phyloP scores from a whole-genome alignment of 2,797 vertebrate genomes.

The Hydrophis major region DNA sequence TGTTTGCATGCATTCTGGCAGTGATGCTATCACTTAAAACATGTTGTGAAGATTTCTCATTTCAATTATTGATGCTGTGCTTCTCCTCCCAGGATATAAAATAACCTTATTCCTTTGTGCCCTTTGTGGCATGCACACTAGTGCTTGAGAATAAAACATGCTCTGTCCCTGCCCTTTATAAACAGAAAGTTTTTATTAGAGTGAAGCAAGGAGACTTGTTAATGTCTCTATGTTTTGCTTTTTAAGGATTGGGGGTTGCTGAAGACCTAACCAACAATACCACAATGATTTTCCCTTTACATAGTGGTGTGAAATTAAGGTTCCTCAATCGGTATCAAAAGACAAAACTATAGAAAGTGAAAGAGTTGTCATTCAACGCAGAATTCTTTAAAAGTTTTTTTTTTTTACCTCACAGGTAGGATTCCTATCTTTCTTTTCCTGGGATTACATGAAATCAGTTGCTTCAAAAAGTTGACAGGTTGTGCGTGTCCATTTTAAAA shows the following conservation, averaged over 20 bases:
- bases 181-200: background rate
- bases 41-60: background rate
- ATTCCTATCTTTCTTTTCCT: background rate
- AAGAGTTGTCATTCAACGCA: too few species aligned
- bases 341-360: too few species aligned
- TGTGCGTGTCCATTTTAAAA: too few species aligned
- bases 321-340: too few species aligned
- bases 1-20: background rate
- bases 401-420: background rate
- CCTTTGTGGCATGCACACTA: background rate
- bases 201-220: too few species aligned
- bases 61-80: background rate
- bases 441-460: background rate
- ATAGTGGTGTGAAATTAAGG: too few species aligned
- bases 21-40: background rate
- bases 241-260: too few species aligned
- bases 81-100: background rate
- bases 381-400: too few species aligned
- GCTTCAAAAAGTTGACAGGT: too few species aligned
- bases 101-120: background rate
- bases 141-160: background rate
- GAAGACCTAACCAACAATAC: background rate
- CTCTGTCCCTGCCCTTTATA: background rate
- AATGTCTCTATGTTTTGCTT: too few species aligned
- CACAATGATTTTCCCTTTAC: too few species aligned